Evolutionary conservation across 2,888 invertebrate species (phyloP), one percentile per base, ranked within the genome.

Genomic region (Entomobrya multifasciata): DNA sequence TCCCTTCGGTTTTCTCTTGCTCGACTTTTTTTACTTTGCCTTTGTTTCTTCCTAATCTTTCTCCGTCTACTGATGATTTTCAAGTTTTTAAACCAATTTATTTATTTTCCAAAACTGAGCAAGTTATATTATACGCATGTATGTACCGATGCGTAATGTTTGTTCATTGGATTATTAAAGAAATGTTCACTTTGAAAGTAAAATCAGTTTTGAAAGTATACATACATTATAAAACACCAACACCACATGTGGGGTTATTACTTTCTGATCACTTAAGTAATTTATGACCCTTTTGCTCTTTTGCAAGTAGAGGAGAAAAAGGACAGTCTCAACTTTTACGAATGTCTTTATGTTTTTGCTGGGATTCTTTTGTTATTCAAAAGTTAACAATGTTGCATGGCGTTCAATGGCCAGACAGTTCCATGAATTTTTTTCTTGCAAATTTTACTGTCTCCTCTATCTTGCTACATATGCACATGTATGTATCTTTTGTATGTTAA

Each of bases 261-360:
- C 74, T 86, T 79, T 86, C 62, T 62, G 85, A 86, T 86, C 85
- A 79, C 79, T 79, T 72, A 27, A 72, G 72, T 86, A 86, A 86
- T 86, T 86, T 86, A 86, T 52, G 72, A 52, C 81, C 81, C 72
- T 72, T 79, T 78, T 60, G 15, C 76, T 44, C 36, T 67, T 70
- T 62, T 41, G 25, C 25, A 10, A 8, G 27, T 47, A 49, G 47
- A 55, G n/a, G 36, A 76, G 25, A 72, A n/a, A 76, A 30, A 57
- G 67, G 67, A 80, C 17, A 20, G 77, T 84, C 84, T 84, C 84
- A 78, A 49, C 47, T 85, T 78, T 55, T 78, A 60, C 76, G 67
- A 41, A n/a, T n/a, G 57, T 25, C 20, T 15, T n/a, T 17, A 52
- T 41, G 41, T 72, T 20, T 41, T 72, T 60, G 81, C 72, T 30